phyloP scores from a whole-genome alignment of 64 coral and sea anemone genomes.

The Orbicella faveolata region DNA sequence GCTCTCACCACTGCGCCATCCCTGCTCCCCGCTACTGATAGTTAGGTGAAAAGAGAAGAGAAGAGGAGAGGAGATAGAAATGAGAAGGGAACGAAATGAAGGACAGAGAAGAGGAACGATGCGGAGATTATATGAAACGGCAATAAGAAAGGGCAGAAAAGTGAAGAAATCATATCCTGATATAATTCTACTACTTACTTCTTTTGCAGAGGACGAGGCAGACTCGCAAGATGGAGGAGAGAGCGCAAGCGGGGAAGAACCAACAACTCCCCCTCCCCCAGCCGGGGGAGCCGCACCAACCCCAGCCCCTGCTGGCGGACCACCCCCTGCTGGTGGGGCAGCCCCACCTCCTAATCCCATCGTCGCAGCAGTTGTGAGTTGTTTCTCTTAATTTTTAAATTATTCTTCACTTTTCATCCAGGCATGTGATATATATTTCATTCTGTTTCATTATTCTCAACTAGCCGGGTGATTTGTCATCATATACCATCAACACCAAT shows the following conservation, averaged over 20 bases:
- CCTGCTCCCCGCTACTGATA: too few relatives aligned
- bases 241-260: conserved; percentile 6
- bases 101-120: too few relatives aligned
- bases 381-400: neutral
- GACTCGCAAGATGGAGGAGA: neutral
- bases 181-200: neutral
- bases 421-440: neutral
- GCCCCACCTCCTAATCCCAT: neutral
- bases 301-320: neutral
- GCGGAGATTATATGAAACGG: neutral
- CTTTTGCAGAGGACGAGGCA: neutral
- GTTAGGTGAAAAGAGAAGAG: too few relatives aligned
- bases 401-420: neutral
- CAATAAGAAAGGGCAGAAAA: neutral
- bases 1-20: too few relatives aligned
- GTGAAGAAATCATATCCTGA: neutral
- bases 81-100: too few relatives aligned
- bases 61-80: too few relatives aligned
- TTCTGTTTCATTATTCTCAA: too few relatives aligned
- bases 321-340: neutral
- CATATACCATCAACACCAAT: too few relatives aligned
- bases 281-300: neutral
- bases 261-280: neutral
- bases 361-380: conserved; percentile 5
- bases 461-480: too few relatives aligned